A percentile compares a stretch with the other conserved stretches of the same genome.
These are phyloP conservation scores for Zoanthus sociatus DNA, from an alignment of 92 coral and sea anemone species.

Conservation along the genomic window DNA sequence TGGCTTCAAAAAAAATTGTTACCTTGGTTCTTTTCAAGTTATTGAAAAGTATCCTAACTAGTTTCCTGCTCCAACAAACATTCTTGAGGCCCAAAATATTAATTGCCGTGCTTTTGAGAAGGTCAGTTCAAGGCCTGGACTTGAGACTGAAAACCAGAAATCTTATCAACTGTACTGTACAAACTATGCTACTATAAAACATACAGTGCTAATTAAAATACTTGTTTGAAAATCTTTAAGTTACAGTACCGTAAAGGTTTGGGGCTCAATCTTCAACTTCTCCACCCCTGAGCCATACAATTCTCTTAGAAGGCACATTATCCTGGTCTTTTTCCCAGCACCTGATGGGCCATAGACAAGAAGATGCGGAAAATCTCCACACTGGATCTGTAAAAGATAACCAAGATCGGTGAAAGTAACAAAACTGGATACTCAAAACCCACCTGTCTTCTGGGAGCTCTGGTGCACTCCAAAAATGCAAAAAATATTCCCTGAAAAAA, in stretches of 20 bases:
- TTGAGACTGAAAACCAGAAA: no score
- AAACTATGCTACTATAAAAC: not conserved
- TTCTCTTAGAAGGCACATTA: slow-evolving; percentile 94
- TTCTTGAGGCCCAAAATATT: no score
- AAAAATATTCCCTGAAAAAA: no score
- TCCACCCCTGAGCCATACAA: slow-evolving; percentile 99
- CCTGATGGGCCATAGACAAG: slow-evolving; percentile 99
- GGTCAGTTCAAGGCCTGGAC: no score
- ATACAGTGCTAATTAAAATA: not conserved
- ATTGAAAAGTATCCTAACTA: no score
- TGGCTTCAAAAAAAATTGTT: no score
- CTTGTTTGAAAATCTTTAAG: not conserved
- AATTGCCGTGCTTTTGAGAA: no score
- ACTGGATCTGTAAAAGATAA: slow-evolving; percentile 73
- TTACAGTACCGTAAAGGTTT: slow-evolving; percentile 92
- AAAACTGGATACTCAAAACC: not conserved
- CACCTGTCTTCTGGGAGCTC: no score
- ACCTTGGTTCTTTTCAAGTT: no score
- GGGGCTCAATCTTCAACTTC: slow-evolving; percentile 93
- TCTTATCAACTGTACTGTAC: no score
- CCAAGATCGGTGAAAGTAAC: not conserved
- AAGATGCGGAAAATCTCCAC: slow-evolving; percentile 97
- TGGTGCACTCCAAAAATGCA: no score
- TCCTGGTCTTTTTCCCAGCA: slow-evolving; percentile 98
- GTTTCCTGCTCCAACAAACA: no score